These are phyloP conservation scores for Nettapus auritus DNA, from an alignment of 2,113 vertebrate genomes.

Conservation along the genomic window DNA sequence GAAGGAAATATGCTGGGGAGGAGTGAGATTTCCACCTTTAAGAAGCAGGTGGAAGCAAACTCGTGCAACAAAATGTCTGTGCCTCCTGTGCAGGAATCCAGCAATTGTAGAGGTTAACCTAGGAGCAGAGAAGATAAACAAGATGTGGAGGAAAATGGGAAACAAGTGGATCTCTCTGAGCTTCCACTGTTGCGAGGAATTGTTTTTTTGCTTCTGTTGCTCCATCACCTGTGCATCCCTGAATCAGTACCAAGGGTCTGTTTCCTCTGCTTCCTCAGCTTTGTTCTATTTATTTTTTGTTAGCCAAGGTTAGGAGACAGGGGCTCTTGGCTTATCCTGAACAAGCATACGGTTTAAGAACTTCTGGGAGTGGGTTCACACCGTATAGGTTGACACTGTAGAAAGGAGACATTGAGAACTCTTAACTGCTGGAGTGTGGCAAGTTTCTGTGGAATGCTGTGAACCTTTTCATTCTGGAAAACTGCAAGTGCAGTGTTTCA, in stretches of 20 bases:
- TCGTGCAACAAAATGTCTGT: not conserved
- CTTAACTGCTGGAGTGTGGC: not conserved
- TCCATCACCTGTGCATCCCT: not conserved
- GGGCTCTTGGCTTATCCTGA: not conserved
- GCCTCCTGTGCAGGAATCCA: not conserved
- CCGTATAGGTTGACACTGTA: not conserved
- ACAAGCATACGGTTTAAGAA: not conserved
- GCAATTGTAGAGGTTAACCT: not conserved
- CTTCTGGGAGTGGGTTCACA: not conserved
- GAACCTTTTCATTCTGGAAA: not conserved
- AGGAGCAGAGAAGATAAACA: not conserved
- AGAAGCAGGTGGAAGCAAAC: not conserved
- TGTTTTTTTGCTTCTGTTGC: not conserved
- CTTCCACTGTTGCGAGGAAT: not conserved
- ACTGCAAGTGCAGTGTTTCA: not conserved
- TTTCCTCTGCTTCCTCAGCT: not conserved
- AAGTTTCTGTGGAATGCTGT: not conserved
- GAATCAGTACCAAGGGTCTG: fast-evolving
- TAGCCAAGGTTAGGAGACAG: not conserved
- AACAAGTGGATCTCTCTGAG: not conserved
- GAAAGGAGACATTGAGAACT: not conserved
- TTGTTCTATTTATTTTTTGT: not conserved
- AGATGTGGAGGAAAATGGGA: not conserved
- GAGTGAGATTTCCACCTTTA: not conserved
- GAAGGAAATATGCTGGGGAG: not conserved